A percentile compares a stretch with the other conserved stretches of the same genome.
Evolutionary conservation across 1,140 invertebrate species (phyloP).

Genomic region (Nylanderia fulva): DNA sequence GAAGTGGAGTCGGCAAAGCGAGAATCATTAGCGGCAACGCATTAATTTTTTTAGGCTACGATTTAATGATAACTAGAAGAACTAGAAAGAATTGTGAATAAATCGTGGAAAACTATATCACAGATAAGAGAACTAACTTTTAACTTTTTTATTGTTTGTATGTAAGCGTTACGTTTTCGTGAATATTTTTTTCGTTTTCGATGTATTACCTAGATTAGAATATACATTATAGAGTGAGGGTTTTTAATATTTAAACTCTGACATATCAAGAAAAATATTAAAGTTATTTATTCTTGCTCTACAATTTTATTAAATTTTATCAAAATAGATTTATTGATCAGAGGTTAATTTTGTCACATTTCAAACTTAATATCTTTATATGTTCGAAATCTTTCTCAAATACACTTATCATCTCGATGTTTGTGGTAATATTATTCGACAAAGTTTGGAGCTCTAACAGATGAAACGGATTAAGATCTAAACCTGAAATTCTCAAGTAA

Average conservation of each 20-base stretch:
- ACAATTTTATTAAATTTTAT: background rate
- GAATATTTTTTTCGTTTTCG: background rate
- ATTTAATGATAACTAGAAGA: background rate
- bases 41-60: constrained; percentile 12
- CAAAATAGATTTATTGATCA: background rate
- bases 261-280: background rate
- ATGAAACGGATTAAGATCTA: constrained; percentile 1
- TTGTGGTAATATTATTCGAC: background rate
- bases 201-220: background rate
- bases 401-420: background rate
- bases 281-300: background rate
- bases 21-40: constrained; percentile 37
- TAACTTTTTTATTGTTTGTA: background rate
- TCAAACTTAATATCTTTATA: background rate
- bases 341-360: background rate
- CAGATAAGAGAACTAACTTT: background rate
- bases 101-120: background rate
- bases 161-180: background rate
- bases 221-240: too few species aligned
- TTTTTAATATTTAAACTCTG: too few species aligned
- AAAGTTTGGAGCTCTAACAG: background rate
- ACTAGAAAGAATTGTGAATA: background rate
- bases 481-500: background rate
- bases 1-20: constrained; percentile 17
- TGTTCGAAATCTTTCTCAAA: background rate